Evolutionary conservation across 2,797 vertebrate species (phyloP).

Genomic region (Semaprochilodus insignis): DNA sequence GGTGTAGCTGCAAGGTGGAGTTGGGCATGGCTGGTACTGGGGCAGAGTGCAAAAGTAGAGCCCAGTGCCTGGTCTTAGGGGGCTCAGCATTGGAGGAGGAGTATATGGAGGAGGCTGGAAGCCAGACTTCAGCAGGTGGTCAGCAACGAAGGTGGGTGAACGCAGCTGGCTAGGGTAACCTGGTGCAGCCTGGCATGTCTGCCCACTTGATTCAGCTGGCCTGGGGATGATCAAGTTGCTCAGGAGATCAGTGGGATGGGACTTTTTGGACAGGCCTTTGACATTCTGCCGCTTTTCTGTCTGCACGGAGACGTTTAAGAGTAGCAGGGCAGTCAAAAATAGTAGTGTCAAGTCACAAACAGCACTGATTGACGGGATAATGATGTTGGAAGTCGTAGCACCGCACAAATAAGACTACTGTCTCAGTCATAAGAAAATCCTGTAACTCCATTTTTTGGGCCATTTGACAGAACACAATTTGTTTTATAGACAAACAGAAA

Average conservation of each 20-base stretch:
- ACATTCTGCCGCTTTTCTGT: slow-evolving; percentile 12
- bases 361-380: too few relatives aligned
- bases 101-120: slow-evolving; percentile 75
- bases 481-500: too few relatives aligned
- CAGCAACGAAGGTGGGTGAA: slow-evolving; percentile 72
- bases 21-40: slow-evolving; percentile 39
- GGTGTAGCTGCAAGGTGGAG: slow-evolving; percentile 53
- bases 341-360: neutral
- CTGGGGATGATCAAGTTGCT: slow-evolving; percentile 64
- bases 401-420: too few relatives aligned
- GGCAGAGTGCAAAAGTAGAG: slow-evolving; percentile 77
- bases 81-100: slow-evolving; percentile 81
- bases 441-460: too few relatives aligned
- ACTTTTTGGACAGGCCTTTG: slow-evolving; percentile 26
- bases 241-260: slow-evolving; percentile 27
- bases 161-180: slow-evolving; percentile 74
- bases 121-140: slow-evolving; percentile 67
- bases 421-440: too few relatives aligned
- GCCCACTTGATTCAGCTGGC: neutral
- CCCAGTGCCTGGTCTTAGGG: slow-evolving; percentile 73
- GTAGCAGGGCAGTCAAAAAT: neutral
- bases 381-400: too few relatives aligned
- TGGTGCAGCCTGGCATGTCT: slow-evolving; percentile 10
- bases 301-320: slow-evolving; percentile 32
- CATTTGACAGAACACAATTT: too few relatives aligned